Evolutionary conservation across 2,113 vertebrate genomes (phyloP), one percentile per base, ranked within the genome.

Genomic region (Electrona antarctica): DNA sequence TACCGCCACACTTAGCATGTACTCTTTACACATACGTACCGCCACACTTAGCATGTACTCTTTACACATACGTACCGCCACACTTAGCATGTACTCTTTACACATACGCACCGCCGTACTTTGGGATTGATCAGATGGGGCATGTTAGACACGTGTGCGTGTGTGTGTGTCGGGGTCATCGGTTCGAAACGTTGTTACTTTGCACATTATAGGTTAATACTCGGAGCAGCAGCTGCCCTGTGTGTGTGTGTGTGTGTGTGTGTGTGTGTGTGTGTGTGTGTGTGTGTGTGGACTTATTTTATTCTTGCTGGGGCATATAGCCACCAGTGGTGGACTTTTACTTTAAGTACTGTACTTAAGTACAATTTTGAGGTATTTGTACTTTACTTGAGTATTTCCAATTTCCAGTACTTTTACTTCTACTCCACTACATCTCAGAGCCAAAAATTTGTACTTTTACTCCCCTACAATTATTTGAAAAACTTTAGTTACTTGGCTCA

Each of bases 1-100:
- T n/a, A n/a, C 78, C 48, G 10, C 13, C 59, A n/a, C n/a, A n/a
- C n/a, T n/a, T n/a, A 76, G 64, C 64, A 65, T 73, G 76, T 80
- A 55, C 28, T 41, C 64, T 11, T 9, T 52, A 12, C 50, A 14
- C 56, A 56, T 69, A 63, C n/a, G n/a, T n/a, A n/a, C 78, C 48
- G 10, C 13, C 59, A n/a, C n/a, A n/a, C n/a, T n/a, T n/a, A 76
- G 64, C 64, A 65, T 73, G 76, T 80, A 55, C 28, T 41, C 64
- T 11, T 9, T 52, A 12, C 50, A 14, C 56, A 56, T 69, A 63
- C n/a, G n/a, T n/a, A n/a, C 78, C 48, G 10, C 13, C 58, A 62
- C 49, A 57, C 66, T 33, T 46, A 76, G 64, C 64, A 65, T 73
- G 76, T 80, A 55, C 28, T 41, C 64, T 11, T 9, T 52, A 12